phyloP scores from a whole-genome alignment of 2,888 invertebrate species.

The Caenorhabditis doughertyi region DNA sequence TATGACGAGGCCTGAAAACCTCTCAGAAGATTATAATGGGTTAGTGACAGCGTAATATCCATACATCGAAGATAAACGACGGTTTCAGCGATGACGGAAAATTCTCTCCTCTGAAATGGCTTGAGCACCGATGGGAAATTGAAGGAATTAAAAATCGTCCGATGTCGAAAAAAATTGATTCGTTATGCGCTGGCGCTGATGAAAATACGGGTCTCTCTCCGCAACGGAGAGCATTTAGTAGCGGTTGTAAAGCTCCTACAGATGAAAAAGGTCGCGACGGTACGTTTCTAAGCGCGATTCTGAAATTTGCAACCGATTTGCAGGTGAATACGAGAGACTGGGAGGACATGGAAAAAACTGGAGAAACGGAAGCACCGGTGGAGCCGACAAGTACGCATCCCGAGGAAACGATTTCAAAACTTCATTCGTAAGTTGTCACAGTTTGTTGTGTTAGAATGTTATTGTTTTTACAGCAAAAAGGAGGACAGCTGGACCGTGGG shows the following conservation, averaged over 20 bases:
- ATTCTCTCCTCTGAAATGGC: slow-evolving; percentile 80
- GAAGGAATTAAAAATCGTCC: slow-evolving; percentile 78
- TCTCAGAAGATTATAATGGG: slow-evolving; percentile 78
- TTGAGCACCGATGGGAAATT: slow-evolving; percentile 77
- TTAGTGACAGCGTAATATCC: slow-evolving; percentile 25
- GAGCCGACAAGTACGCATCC: slow-evolving; percentile 61
- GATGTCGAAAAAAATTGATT: slow-evolving; percentile 66
- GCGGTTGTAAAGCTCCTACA: slow-evolving; percentile 77
- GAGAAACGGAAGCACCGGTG: slow-evolving; percentile 64
- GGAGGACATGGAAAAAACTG: slow-evolving; percentile 67
- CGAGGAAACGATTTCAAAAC: slow-evolving; percentile 73
- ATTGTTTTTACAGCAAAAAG: slow-evolving; percentile 63
- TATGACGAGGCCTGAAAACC: slow-evolving; percentile 73
- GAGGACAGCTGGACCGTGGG: slow-evolving; percentile 30
- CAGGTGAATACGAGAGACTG: slow-evolving; percentile 59
- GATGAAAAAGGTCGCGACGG: slow-evolving; percentile 70
- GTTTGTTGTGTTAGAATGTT: too few relatives aligned
- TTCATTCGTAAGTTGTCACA: slow-evolving; percentile 75
- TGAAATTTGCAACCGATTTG: neutral
- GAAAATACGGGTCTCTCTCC: slow-evolving; percentile 78
- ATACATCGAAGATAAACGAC: neutral
- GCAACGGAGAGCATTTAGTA: slow-evolving; percentile 78
- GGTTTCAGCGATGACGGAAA: slow-evolving; percentile 78
- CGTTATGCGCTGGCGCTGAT: slow-evolving; percentile 69
- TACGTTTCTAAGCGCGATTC: too few relatives aligned